Conservation (phyloP, 2,113 vertebrate genomes). For the Lophotis ruficrista region DNA sequence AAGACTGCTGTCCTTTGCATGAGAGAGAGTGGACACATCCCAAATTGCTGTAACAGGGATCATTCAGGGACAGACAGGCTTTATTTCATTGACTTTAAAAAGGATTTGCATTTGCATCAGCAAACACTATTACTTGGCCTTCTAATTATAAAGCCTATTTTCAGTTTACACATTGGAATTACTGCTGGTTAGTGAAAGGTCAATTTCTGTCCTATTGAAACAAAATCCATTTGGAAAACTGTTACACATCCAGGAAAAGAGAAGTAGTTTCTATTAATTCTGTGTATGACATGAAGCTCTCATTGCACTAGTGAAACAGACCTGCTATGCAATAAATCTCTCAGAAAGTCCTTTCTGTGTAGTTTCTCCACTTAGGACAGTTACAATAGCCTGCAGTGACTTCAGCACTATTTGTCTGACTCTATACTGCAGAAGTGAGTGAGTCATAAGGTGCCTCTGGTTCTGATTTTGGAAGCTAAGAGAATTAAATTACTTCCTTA, state of each 20-base stretch:
- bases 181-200: not conserved
- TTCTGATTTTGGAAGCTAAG: not conserved
- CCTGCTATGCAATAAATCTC: not conserved
- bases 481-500: not conserved
- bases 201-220: not conserved
- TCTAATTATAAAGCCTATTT: not conserved
- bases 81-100: not conserved
- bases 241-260: not conserved
- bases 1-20: not conserved
- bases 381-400: not conserved
- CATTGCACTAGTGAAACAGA: not conserved
- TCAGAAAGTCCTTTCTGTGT: not conserved
- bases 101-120: conserved; percentile 13
- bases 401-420: not conserved
- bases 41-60: not conserved
- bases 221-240: not conserved
- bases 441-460: not conserved
- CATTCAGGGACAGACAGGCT: not conserved
- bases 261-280: not conserved
- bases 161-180: not conserved
- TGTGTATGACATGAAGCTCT: not conserved
- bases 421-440: not conserved
- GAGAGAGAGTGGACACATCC: not conserved
- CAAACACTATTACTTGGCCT: not conserved
- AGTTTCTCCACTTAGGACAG: not conserved